These are phyloP conservation scores for Bettongia penicillata DNA, from an alignment of 2,113 vertebrate genomes.

Conservation along the genomic window DNA sequence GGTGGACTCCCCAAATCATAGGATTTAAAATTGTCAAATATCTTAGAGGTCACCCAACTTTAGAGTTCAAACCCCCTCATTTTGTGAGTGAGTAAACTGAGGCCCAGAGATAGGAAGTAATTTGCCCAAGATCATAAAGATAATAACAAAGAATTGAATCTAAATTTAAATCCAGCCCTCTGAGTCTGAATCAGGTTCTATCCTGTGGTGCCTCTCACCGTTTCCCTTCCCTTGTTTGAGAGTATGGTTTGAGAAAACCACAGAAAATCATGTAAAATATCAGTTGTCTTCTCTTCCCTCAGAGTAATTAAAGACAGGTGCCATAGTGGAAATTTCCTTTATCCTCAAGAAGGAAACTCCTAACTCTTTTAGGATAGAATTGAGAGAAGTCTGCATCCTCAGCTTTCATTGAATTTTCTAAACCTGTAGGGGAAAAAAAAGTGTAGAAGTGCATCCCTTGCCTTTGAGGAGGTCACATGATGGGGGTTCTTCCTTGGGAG, in stretches of 20 bases:
- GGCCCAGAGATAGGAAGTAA: background rate
- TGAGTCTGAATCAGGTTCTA: background rate
- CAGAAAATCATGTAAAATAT: background rate
- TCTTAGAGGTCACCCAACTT: background rate
- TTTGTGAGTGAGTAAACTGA: background rate
- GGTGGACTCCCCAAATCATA: background rate
- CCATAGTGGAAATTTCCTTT: background rate
- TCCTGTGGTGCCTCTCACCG: background rate
- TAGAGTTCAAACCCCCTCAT: background rate
- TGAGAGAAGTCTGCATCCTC: background rate
- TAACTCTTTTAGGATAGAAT: background rate
- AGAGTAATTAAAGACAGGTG: background rate
- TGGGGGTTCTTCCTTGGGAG: background rate
- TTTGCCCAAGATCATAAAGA: background rate
- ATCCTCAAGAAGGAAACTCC: constrained; percentile 10
- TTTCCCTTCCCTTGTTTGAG: background rate
- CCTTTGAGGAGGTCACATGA: background rate
- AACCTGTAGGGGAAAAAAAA: background rate
- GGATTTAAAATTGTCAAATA: background rate
- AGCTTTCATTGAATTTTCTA: background rate
- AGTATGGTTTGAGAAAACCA: background rate
- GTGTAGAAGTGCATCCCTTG: background rate
- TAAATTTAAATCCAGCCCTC: background rate
- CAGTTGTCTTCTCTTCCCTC: constrained; percentile 1
- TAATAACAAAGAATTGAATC: background rate